Evolutionary conservation across 2,113 vertebrate species (phyloP), one percentile per base, ranked within the genome.

Genomic region (Platycercus adscitus): DNA sequence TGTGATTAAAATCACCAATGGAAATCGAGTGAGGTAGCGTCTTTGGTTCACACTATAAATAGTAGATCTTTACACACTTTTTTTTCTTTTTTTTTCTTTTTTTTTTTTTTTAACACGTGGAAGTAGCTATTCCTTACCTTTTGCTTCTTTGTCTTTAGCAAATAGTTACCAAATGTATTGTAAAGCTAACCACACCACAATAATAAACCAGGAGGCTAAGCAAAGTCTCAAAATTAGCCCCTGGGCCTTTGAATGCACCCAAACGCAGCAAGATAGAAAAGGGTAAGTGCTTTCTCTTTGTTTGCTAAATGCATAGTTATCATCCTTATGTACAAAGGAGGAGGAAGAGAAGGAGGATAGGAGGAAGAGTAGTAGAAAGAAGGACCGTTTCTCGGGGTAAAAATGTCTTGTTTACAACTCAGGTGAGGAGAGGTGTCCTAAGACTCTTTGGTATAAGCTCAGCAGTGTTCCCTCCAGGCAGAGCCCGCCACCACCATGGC

Each of bases 21-120:
- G 99, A 99, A 99, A 99, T 99, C 96, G 99, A 99, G 99, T 99
- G 99, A 99, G 99, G 99, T 99, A 99, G 99, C 99, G 98, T 99
- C 99, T 99, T 99, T 99, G 99, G 99, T 99, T 99, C 99, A 99
- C 98, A 99, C 99, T 99, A 99, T 98, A 99, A 99, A 99, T 98
- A 99, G 98, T 98, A 99, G 99, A 98, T 99, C 98, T 99, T 98
- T 98, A 99, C 98, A 98, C 97, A 89, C 98, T 98, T 98, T 96
- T 97, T 97, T 91, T 97, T 94, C 88, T 88, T 72, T 93, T 94
- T 90, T 24, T 88, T 68, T 11, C 64, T 16, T 91, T 95, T 93
- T 71, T 82, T 94, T 97, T 94, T 90, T 96, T 97, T 95, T 93
- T 56, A 96, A 98, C 98, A 98, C 78, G 94, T 99, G 98, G 98